These are phyloP conservation scores for Callocephalon fimbriatum DNA, from an alignment of 2,113 vertebrate genomes.

Conservation along the genomic window DNA sequence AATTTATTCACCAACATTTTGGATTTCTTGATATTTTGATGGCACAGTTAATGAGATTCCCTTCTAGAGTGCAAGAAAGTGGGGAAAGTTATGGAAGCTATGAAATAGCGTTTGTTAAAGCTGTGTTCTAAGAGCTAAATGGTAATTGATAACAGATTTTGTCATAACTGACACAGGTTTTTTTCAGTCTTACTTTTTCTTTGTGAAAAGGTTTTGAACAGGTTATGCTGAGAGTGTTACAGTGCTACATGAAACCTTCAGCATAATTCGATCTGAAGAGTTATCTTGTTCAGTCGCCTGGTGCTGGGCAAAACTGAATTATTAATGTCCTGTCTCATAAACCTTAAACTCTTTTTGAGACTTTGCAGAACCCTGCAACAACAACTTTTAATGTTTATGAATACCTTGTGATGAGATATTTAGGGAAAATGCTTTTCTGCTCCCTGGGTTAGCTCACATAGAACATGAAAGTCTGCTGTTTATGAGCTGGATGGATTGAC, in stretches of 20 bases:
- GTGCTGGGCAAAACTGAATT: not conserved
- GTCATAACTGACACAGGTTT: rapidly evolving
- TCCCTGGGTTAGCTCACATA: not conserved
- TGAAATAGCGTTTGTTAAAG: not conserved
- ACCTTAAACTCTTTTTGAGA: not conserved
- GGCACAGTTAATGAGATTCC: not conserved
- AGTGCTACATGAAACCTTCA: rapidly evolving
- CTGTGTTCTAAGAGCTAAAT: not conserved
- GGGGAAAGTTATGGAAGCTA: not conserved
- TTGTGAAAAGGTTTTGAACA: not conserved
- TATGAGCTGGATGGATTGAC: not conserved
- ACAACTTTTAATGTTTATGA: not conserved
- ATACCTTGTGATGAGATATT: not conserved
- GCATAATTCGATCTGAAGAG: not conserved
- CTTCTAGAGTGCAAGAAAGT: not conserved
- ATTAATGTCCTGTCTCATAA: not conserved
- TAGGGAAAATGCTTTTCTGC: not conserved
- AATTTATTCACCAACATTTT: not conserved
- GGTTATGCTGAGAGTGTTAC: not conserved
- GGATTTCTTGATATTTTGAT: not conserved
- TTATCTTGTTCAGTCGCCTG: not conserved
- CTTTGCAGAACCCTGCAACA: not conserved
- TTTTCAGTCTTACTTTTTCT: not conserved
- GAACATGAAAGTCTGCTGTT: not conserved
- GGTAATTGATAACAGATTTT: not conserved